Evolutionary conservation across 2,888 invertebrate genomes (phyloP), one percentile per base, ranked within the genome.

Genomic region (Atrina japonica): DNA sequence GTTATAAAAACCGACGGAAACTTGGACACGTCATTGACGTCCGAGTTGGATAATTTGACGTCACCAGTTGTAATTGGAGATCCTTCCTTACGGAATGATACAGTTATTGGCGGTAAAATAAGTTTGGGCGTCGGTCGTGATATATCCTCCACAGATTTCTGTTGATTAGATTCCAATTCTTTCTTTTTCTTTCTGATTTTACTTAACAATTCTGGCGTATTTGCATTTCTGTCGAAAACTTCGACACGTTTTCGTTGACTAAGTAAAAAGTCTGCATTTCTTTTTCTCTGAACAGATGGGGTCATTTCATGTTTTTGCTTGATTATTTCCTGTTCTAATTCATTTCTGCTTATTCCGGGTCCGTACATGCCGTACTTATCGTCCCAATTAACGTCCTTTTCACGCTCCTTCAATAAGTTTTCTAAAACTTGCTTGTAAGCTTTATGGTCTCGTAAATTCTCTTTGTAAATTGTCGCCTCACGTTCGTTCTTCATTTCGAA

Each of bases 361-460:
- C 83, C 83, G 66, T 84, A 84, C 27, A 68, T 69, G 2, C 83
- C 83, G 59, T 77, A 78, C 41, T 77, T 72, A 25, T 78, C 81
- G 21, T 74, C 70, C 18, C 63, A 73, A 21, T 70, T 60, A n/a
- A 64, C 43, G 3, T 63, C 60, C 40, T 73, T 66, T 21, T 71
- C 70, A 40, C 80, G 67, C 47, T 80, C 78, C 29, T 74, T 76
- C 1, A 79, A 70, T 23, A 84, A 73, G 50, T 74, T 76, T 14
- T 75, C 77, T 50, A 86, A 69, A 27, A 86, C 83, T 55, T 76
- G 76, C 30, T 69, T 68, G 58, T 86, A 83, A 0, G 86, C 86
- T 70, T 79, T 72, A 27, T 84, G 81, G 35, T 83, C 84, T 43
- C 77, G 80, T 9, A 83, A 70, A 45, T 78, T 77, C 47, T 83